A percentile compares a stretch with the other conserved stretches of the same genome.
Evolutionary conservation across 2,797 vertebrate genomes (phyloP).

Genomic region (Lemur catta): DNA sequence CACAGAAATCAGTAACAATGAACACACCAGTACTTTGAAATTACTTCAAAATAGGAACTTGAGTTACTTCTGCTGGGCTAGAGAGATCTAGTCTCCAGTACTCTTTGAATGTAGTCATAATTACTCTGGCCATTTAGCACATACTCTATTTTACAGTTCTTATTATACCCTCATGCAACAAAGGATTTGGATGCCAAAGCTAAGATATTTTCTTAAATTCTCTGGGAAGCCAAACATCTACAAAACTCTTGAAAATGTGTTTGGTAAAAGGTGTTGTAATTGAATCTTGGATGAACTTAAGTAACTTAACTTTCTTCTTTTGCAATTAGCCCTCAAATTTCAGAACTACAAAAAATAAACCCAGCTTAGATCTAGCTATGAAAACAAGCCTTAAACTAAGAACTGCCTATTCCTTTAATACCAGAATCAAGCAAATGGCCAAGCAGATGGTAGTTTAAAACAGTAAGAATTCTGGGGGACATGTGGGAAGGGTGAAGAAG

Average conservation of each 20-base stretch:
- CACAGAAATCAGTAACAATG: not conserved
- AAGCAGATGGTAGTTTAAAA: conserved; percentile 44
- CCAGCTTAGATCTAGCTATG: not conserved
- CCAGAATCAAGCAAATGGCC: conserved; percentile 42
- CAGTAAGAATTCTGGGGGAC: conserved; percentile 11
- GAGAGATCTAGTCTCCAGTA: not conserved
- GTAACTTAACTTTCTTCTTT: not conserved
- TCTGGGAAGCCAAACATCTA: not conserved
- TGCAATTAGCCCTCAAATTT: not conserved
- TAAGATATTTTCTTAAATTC: not conserved
- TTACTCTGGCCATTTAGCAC: not conserved
- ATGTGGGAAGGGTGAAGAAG: not conserved
- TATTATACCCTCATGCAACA: not conserved
- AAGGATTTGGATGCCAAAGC: not conserved
- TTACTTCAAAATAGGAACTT: not conserved
- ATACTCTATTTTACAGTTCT: not conserved
- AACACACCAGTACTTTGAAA: not conserved
- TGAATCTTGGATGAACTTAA: not conserved
- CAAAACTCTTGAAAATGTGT: not conserved
- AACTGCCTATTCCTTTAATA: conserved; percentile 20
- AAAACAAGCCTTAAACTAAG: not conserved
- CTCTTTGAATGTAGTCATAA: not conserved
- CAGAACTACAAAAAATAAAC: not conserved
- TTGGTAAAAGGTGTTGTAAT: not conserved
- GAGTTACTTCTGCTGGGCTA: not conserved